Base-by-base conservation (phyloP, 2,797 vertebrate genomes). In the Triplophysa bombifrons region DNA sequence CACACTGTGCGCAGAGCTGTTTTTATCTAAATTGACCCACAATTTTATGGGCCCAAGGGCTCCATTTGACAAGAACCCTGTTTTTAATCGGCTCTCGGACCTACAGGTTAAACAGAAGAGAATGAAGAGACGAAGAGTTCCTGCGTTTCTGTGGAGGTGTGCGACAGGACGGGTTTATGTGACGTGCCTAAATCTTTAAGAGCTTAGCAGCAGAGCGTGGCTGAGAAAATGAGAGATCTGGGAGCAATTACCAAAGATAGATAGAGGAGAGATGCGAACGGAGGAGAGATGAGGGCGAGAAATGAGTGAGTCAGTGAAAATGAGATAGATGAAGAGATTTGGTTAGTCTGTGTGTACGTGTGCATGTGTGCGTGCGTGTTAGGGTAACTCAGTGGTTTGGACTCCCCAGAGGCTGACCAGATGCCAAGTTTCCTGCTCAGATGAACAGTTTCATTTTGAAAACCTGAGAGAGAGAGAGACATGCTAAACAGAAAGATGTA, bases 341-440 rank as follows among this genome's bases (percentile, higher is more conserved):
- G 64, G 67, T 48, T 66, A 53, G 53, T 66, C 12, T 20, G 61
- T 41, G 22, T 16, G 22, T 48, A 50, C 14, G 72, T 56, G 66
- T 50, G 71, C 51, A 41, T 58, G 71, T 63, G 71, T 58, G 50
- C 51, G 67, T 56, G 71, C 51, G 50, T 63, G 71, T 63, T 46
- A 16, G 27, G 27, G 80, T 82, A 87, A 84, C 79, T 89, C 88
- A 87, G 74, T 88, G 86, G 85, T 84, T 84, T 84, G 83, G 85
- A 71, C 84, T 89, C 89, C 84, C 85, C 76, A 90, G 85, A 89
- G 86, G 76, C 84, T 85, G 85, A 90, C 89, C 90, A 90, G 89
- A 89, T 88, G 85, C 85, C 88, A 88, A 84, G 84, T 89, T 88
- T 82, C 71, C 75, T 80, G 78, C 83, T 80, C 82, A 80, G 78